These are phyloP conservation scores for Saturnia japonica DNA, from an alignment of 2,888 invertebrate species.

Conservation along the genomic window DNA sequence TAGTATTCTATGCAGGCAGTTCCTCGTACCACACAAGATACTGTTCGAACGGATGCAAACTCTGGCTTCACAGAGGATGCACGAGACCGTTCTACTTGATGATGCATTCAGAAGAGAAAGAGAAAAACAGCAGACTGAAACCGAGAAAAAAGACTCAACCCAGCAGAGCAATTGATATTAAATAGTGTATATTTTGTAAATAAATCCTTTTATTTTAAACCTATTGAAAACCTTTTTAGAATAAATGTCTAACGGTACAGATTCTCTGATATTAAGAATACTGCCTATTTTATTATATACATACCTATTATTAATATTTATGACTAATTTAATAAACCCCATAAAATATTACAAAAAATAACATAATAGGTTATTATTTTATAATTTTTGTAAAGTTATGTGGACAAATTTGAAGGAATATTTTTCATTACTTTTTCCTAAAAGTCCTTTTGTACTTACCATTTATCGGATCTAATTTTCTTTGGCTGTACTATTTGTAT, in stretches of 20 bases:
- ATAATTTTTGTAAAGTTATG: too few species aligned
- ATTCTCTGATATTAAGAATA: neutral
- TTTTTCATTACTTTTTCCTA: too few species aligned
- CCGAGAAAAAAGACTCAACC: neutral
- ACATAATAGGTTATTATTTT: too few species aligned
- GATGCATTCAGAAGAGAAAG: slow-evolving; percentile 47
- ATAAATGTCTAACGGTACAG: neutral
- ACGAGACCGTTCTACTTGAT: slow-evolving; percentile 71
- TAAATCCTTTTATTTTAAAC: neutral
- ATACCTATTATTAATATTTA: neutral
- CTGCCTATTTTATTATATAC: neutral
- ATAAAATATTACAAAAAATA: too few species aligned
- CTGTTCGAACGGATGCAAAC: slow-evolving; percentile 69
- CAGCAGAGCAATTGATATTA: neutral
- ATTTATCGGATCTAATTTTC: too few species aligned
- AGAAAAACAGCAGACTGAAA: slow-evolving; percentile 20
- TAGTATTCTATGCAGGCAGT: slow-evolving; percentile 37
- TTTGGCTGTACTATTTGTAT: too few species aligned
- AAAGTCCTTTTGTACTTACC: too few species aligned
- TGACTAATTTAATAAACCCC: too few species aligned
- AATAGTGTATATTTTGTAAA: neutral
- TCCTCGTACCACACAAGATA: slow-evolving; percentile 64
- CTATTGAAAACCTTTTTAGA: neutral
- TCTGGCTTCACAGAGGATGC: slow-evolving; percentile 72
- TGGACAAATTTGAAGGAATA: too few species aligned